Conservation (phyloP, 2,797 vertebrate genomes). For the Aphelocoma californica region DNA sequence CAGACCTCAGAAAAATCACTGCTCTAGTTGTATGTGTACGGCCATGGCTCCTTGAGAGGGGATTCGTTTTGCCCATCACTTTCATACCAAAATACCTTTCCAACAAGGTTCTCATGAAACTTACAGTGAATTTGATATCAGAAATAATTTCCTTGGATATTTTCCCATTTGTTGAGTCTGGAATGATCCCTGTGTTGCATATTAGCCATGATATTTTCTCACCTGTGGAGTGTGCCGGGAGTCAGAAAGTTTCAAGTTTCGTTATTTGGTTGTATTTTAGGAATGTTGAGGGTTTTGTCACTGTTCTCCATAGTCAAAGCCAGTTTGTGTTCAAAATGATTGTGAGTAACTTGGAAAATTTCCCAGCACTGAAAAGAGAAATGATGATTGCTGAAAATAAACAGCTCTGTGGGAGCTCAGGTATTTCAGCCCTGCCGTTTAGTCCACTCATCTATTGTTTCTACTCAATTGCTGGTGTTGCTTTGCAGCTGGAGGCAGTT, state of each 20-base stretch:
- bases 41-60: neutral
- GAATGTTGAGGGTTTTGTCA: neutral
- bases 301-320: neutral
- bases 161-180: neutral
- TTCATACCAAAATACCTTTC: neutral
- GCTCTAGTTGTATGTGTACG: neutral
- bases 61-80: neutral
- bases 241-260: neutral
- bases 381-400: neutral
- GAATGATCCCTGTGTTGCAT: neutral
- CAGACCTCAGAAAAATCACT: neutral
- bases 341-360: neutral
- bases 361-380: neutral
- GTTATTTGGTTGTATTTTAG: neutral
- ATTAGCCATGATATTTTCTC: neutral
- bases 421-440: constrained; percentile 7
- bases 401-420: neutral
- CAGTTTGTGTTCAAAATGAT: neutral
- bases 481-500: neutral
- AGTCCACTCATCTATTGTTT: neutral
- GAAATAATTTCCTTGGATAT: neutral
- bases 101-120: neutral
- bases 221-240: neutral
- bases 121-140: neutral
- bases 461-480: neutral